phyloP scores from a whole-genome alignment of 2,797 vertebrate species.

The Myotis vivesi region DNA sequence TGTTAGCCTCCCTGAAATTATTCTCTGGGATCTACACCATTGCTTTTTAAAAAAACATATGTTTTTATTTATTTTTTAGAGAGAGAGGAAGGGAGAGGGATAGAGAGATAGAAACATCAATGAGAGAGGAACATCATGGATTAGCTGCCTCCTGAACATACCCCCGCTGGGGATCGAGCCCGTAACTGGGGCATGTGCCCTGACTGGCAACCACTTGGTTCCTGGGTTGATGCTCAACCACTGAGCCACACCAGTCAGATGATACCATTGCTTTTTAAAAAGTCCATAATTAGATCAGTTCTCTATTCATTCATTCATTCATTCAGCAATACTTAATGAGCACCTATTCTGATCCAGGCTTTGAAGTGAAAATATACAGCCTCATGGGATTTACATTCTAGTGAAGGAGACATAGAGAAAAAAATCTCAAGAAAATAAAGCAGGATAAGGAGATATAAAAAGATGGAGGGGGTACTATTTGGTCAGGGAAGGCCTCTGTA shows the following conservation, averaged over 20 bases:
- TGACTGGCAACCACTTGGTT: no score
- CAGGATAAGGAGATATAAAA: background rate
- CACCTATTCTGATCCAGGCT: background rate
- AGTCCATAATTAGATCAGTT: background rate
- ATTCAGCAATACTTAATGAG: background rate
- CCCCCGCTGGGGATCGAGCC: no score
- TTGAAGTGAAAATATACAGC: background rate
- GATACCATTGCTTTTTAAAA: no score
- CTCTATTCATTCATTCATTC: background rate
- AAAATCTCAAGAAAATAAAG: background rate
- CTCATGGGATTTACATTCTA: background rate
- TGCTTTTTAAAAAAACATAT: background rate
- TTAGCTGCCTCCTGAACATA: no score
- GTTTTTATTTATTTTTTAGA: no score
- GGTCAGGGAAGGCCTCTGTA: background rate
- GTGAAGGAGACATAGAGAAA: background rate
- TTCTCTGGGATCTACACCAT: background rate
- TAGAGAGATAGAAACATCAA: no score
- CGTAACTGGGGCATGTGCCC: no score
- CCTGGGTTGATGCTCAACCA: no score
- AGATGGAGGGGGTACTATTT: background rate
- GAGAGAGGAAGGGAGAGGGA: no score
- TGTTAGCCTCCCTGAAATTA: background rate
- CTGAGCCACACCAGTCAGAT: no score
- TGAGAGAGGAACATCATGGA: no score